Evolutionary conservation across 2,888 invertebrate species (phyloP).

Genomic region (Drosophila neonasuta): DNA sequence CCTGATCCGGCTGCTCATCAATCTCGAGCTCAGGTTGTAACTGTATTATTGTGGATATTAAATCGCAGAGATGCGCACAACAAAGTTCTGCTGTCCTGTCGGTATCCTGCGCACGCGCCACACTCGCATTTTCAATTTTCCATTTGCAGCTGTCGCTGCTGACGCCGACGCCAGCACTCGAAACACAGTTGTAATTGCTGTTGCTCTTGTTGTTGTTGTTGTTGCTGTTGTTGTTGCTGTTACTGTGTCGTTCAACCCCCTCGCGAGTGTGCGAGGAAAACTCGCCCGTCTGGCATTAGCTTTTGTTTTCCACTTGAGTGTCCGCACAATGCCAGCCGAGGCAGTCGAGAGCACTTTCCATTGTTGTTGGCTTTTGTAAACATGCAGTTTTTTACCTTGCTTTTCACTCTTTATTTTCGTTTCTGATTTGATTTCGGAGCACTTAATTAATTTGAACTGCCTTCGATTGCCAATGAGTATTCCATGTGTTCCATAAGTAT

Average conservation of each 20-base stretch:
- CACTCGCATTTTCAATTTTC: constrained; percentile 23
- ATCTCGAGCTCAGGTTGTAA: constrained; percentile 59
- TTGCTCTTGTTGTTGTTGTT: constrained; percentile 12
- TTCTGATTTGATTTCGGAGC: constrained; percentile 22
- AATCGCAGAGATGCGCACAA: constrained; percentile 12
- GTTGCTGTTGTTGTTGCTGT: constrained; percentile 10
- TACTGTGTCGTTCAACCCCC: constrained; percentile 54
- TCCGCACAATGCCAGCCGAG: constrained; percentile 13
- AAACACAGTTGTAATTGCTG: constrained; percentile 21
- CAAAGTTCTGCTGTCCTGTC: constrained; percentile 1
- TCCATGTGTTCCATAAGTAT: constrained; percentile 25
- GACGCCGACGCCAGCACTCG: constrained; percentile 47
- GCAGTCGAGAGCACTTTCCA: constrained; percentile 55
- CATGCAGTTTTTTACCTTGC: constrained; percentile 45
- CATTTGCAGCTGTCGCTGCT: constrained; percentile 53
- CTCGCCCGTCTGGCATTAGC: constrained; percentile 50
- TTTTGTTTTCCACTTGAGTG: constrained; percentile 71
- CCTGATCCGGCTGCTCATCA: constrained; percentile 44
- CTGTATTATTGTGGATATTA: constrained; percentile 47
- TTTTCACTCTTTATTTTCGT: constrained; percentile 40
- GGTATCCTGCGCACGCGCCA: constrained; percentile 50
- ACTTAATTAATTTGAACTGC: constrained; percentile 61
- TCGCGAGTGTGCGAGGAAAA: constrained; percentile 17
- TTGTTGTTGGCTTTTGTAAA: constrained; percentile 53
- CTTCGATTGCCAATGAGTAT: constrained; percentile 40